Conservation (phyloP, 2,797 vertebrate species). For the Darevskia nairensis region DNA sequence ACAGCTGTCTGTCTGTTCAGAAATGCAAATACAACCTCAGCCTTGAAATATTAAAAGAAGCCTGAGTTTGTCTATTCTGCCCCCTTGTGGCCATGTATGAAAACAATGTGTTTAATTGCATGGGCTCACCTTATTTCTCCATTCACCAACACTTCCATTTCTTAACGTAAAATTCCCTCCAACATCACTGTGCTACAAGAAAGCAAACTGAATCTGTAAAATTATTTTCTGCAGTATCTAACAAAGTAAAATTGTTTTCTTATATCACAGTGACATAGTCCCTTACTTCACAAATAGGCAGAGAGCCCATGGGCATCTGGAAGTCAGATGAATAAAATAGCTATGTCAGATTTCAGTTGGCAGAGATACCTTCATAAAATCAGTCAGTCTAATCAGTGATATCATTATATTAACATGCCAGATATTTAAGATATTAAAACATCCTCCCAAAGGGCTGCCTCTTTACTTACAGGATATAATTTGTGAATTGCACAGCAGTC, state of each 20-base stretch:
- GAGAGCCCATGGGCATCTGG: constrained; percentile 22
- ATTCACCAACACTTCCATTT: background rate
- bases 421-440: constrained; percentile 50
- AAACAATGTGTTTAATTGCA: constrained; percentile 11
- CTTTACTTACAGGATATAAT: constrained; percentile 34
- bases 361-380: constrained; percentile 47
- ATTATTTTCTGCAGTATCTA: background rate
- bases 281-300: background rate
- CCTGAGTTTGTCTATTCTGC: constrained; percentile 11
- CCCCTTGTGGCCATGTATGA: background rate
- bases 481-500: background rate
- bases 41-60: background rate
- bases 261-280: background rate
- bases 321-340: constrained; percentile 24
- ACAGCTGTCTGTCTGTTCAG: background rate
- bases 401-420: constrained; percentile 31
- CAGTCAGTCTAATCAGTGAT: constrained; percentile 38
- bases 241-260: background rate
- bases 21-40: background rate
- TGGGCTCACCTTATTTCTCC: background rate
- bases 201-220: background rate
- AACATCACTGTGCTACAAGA: background rate
- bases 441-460: constrained; percentile 15
- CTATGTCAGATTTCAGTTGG: constrained; percentile 41
- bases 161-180: constrained; percentile 12